Evolutionary conservation across 2,113 vertebrate species (phyloP).

Genomic region (Junco hyemalis): DNA sequence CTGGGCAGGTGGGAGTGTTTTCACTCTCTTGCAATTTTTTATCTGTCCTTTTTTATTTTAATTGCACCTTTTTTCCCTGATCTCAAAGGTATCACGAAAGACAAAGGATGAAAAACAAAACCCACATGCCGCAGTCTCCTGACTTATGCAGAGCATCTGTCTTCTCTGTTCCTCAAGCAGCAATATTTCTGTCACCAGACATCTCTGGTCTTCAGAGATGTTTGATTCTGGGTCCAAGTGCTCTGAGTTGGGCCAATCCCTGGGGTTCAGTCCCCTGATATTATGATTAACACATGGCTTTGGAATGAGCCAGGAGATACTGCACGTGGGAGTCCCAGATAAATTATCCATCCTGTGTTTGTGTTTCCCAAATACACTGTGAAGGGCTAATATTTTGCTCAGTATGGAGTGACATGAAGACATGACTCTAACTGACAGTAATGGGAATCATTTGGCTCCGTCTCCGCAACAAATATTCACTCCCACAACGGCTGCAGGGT

Average conservation of each 20-base stretch:
- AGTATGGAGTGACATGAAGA: neutral
- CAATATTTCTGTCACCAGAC: neutral
- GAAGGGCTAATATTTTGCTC: slow-evolving; percentile 9
- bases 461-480: neutral
- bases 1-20: neutral
- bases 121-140: neutral
- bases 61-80: neutral
- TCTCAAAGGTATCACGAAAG: neutral
- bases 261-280: neutral
- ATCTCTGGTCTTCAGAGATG: neutral
- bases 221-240: neutral
- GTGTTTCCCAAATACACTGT: neutral
- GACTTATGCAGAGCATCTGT: neutral
- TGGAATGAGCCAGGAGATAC: neutral
- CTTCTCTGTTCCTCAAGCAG: neutral
- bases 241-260: neutral
- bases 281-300: neutral
- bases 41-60: neutral
- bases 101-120: neutral
- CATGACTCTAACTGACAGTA: slow-evolving; percentile 2
- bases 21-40: neutral
- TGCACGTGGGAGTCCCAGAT: neutral
- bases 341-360: neutral
- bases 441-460: neutral
- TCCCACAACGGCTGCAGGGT: neutral